These are phyloP conservation scores for Holacanthus passer DNA, from an alignment of 2,113 vertebrate genomes.

Conservation along the genomic window DNA sequence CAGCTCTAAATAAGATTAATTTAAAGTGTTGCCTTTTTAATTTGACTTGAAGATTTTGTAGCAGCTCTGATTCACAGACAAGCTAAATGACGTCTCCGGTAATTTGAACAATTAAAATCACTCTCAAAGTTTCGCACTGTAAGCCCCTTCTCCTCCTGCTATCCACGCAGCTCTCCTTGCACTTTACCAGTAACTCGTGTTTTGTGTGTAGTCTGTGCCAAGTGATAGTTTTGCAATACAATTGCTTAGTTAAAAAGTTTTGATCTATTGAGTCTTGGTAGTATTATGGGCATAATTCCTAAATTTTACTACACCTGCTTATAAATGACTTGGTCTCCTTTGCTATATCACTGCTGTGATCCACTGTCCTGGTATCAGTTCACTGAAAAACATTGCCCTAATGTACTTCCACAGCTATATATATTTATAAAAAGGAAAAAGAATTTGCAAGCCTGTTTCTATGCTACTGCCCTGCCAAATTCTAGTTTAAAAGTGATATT, in stretches of 20 bases:
- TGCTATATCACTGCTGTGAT: slow-evolving; percentile 50
- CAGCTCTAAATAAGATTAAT: not conserved
- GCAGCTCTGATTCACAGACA: slow-evolving; percentile 48
- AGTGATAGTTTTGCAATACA: slow-evolving; percentile 72
- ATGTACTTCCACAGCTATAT: slow-evolving; percentile 17
- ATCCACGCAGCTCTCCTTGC: slow-evolving; percentile 72
- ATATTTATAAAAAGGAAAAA: slow-evolving; percentile 19
- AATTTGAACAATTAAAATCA: slow-evolving; percentile 39
- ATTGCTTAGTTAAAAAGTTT: slow-evolving; percentile 27
- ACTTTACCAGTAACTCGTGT: slow-evolving; percentile 80
- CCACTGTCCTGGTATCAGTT: slow-evolving; percentile 53
- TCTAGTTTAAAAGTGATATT: slow-evolving; percentile 34
- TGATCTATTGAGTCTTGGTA: slow-evolving; percentile 48
- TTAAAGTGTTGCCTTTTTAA: not conserved
- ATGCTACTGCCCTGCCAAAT: slow-evolving; percentile 62
- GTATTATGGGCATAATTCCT: slow-evolving; percentile 38
- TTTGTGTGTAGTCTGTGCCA: slow-evolving; percentile 76
- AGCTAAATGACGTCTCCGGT: slow-evolving; percentile 76
- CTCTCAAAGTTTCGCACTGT: slow-evolving; percentile 51
- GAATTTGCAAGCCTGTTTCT: slow-evolving; percentile 21
- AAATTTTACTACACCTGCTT: slow-evolving; percentile 45
- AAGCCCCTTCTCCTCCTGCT: slow-evolving; percentile 19
- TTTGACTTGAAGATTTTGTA: slow-evolving; percentile 13
- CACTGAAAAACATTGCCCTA: slow-evolving; percentile 41
- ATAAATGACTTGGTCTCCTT: slow-evolving; percentile 38